Conservation (phyloP, 2,113 vertebrate species). For the Anser cygnoides region DNA sequence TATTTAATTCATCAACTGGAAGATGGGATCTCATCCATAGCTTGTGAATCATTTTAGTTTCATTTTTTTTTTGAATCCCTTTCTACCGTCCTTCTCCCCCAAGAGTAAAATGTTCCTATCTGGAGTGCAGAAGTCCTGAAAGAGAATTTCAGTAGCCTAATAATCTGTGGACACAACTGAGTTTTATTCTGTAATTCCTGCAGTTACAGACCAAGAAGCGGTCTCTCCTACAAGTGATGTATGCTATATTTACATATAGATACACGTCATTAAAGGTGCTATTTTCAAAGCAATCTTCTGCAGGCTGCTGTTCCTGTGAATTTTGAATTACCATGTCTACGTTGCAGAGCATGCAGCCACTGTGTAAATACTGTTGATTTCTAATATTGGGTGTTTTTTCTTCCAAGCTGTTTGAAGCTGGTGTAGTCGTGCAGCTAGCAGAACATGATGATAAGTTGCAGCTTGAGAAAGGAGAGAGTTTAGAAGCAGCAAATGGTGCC, state of each 20-base stretch:
- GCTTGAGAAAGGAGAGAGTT: background rate
- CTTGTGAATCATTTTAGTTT: background rate
- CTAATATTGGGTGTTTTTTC: background rate
- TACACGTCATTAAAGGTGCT: background rate
- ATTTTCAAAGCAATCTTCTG: background rate
- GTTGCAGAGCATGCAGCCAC: background rate
- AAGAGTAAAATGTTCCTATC: background rate
- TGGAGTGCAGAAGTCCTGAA: background rate
- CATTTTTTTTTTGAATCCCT: background rate
- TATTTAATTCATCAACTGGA: background rate
- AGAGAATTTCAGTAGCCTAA: background rate
- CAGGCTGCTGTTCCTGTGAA: background rate
- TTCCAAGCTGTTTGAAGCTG: background rate
- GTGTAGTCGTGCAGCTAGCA: background rate
- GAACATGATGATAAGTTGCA: background rate
- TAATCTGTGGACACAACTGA: background rate
- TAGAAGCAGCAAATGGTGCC: background rate
- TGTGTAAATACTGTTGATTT: background rate
- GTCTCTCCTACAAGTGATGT: background rate
- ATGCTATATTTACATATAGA: background rate
- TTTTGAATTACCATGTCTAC: background rate
- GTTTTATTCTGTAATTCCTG: background rate
- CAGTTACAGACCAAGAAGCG: background rate
- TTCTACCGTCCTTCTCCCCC: background rate
- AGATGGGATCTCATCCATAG: background rate